These are phyloP conservation scores for Halictus quadricinctus DNA, from an alignment of 2,888 invertebrate species.

Conservation along the genomic window DNA sequence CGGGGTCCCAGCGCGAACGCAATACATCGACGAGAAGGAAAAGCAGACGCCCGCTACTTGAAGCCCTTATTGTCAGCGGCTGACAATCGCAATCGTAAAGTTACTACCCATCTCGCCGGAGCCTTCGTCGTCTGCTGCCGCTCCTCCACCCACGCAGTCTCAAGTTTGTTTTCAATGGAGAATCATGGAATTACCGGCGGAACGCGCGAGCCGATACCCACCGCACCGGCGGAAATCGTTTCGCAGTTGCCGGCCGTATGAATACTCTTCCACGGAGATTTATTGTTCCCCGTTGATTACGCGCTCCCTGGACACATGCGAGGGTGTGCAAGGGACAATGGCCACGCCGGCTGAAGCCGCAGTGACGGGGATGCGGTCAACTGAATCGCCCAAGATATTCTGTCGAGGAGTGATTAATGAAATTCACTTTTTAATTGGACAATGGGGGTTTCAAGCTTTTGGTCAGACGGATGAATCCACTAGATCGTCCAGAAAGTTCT, in stretches of 20 bases:
- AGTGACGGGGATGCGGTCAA: background rate
- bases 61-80: constrained; percentile 51
- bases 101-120: constrained; percentile 7
- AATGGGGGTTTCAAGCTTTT: too few relatives aligned
- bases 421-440: background rate
- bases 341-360: background rate
- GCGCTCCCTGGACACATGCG: background rate
- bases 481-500: too few relatives aligned
- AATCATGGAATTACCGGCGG: constrained; percentile 46
- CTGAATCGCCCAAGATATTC: background rate
- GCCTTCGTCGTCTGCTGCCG: constrained; percentile 23
- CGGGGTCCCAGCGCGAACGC: background rate
- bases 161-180: constrained; percentile 36
- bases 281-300: constrained; percentile 17
- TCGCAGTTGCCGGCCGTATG: background rate
- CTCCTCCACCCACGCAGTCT: background rate
- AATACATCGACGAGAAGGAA: constrained; percentile 40
- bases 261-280: constrained; percentile 1
- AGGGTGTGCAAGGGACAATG: background rate
- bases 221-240: constrained; percentile 6
- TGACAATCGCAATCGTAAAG: constrained; percentile 51
- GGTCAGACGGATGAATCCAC: too few relatives aligned
- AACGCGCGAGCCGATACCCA: constrained; percentile 18
- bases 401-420: background rate
- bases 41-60: constrained; percentile 57